phyloP scores from a whole-genome alignment of 2,797 vertebrate species.

The Mormyrus hasselquistii region DNA sequence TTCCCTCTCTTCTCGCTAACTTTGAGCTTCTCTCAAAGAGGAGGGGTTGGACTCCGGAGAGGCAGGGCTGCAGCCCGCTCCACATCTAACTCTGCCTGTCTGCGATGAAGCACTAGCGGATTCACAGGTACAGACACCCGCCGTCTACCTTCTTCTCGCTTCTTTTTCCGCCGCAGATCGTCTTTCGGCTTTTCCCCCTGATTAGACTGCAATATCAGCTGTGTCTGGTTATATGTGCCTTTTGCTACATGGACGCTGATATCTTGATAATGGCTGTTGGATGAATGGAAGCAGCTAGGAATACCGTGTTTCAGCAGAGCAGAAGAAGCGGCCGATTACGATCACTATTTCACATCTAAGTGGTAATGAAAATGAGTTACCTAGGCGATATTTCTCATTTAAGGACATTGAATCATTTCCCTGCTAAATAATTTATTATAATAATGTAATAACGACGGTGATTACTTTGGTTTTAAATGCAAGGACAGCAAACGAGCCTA shows the following conservation, averaged over 20 bases:
- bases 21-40: conserved; percentile 58
- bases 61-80: conserved; percentile 46
- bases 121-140: conserved; percentile 57
- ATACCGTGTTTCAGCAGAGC: not conserved
- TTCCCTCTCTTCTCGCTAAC: conserved; percentile 38
- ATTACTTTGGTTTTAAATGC: conserved; percentile 4
- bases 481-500: not conserved
- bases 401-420: not conserved
- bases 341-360: not conserved
- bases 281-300: conserved; percentile 22
- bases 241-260: not conserved
- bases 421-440: conserved; percentile 1
- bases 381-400: not conserved
- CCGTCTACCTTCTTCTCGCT: conserved; percentile 19
- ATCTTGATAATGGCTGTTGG: conserved; percentile 4
- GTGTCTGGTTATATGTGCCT: not conserved
- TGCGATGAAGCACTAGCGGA: conserved; percentile 49
- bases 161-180: conserved; percentile 21
- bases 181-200: not conserved
- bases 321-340: not conserved
- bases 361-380: not conserved
- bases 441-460: not conserved
- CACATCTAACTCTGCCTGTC: conserved; percentile 54
- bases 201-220: not conserved
- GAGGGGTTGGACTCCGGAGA: conserved; percentile 60